Evolutionary conservation across 2,888 invertebrate species (phyloP).

Genomic region (Nomada ferruginata): DNA sequence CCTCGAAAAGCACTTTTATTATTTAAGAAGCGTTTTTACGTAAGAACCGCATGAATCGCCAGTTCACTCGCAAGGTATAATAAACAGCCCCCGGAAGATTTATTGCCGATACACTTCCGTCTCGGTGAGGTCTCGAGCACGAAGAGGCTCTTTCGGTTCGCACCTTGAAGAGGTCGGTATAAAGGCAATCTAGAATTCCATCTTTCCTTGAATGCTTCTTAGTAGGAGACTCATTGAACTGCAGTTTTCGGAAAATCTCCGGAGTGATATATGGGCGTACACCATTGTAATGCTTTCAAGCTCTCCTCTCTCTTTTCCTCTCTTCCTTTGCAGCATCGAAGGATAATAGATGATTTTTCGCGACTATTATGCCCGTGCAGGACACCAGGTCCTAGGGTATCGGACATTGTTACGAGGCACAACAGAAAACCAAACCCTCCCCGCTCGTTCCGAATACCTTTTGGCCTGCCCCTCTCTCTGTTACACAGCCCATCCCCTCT

Average conservation of each 20-base stretch:
- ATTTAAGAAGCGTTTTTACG: neutral
- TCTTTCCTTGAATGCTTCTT: slow-evolving; percentile 67
- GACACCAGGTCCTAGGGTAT: slow-evolving; percentile 69
- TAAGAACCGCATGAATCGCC: neutral
- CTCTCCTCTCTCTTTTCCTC: slow-evolving; percentile 46
- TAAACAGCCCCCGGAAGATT: slow-evolving; percentile 37
- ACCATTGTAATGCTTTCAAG: slow-evolving; percentile 75
- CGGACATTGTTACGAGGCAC: slow-evolving; percentile 77
- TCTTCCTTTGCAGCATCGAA: slow-evolving; percentile 55
- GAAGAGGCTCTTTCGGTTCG: slow-evolving; percentile 35
- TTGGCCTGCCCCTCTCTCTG: slow-evolving; percentile 1
- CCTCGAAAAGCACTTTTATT: too few relatives aligned
- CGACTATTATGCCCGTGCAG: slow-evolving; percentile 79
- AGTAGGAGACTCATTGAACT: slow-evolving; percentile 73
- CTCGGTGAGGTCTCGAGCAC: slow-evolving; percentile 28
- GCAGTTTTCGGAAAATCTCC: slow-evolving; percentile 80
- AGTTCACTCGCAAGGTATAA: neutral
- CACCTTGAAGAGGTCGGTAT: slow-evolving; percentile 38
- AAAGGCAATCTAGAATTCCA: slow-evolving; percentile 55
- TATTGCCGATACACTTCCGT: slow-evolving; percentile 57
- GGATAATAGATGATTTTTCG: slow-evolving; percentile 84
- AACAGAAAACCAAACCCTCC: slow-evolving; percentile 67
- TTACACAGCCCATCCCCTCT: slow-evolving; percentile 26
- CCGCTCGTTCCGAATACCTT: slow-evolving; percentile 29
- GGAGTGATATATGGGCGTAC: slow-evolving; percentile 83